Conservation (phyloP, 2,113 vertebrate species). For the Pyxicephalus adspersus region DNA sequence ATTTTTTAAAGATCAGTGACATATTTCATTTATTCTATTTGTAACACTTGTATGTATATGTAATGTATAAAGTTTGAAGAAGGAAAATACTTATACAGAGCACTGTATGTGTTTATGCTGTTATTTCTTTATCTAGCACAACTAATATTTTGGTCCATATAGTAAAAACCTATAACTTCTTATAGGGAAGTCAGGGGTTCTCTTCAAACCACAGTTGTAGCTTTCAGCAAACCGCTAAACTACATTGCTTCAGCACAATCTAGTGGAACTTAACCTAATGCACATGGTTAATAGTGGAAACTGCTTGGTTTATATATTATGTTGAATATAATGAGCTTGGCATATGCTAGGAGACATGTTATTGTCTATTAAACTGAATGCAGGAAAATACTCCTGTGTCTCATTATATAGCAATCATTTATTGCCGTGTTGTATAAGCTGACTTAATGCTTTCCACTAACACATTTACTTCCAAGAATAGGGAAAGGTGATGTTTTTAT, state of each 20-base stretch:
- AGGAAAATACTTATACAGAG: too few species aligned
- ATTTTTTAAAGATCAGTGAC: too few species aligned
- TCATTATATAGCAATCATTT: neutral
- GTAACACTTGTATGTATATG: too few species aligned
- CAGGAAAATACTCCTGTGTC: slow-evolving; percentile 16
- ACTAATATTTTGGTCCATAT: neutral
- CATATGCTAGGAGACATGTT: slow-evolving; percentile 4
- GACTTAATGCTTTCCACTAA: neutral
- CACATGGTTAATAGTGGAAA: neutral
- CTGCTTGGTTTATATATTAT: neutral
- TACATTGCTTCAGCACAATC: neutral
- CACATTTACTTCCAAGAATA: slow-evolving; percentile 28
- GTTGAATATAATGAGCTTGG: slow-evolving; percentile 6
- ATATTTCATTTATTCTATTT: too few species aligned
- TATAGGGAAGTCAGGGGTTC: too few species aligned
- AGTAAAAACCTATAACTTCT: neutral
- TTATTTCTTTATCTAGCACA: too few species aligned
- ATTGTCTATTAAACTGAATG: neutral
- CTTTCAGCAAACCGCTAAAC: slow-evolving; percentile 3
- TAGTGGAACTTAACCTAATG: neutral
- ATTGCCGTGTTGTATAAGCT: neutral
- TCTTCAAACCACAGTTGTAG: too few species aligned
- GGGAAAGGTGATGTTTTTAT: slow-evolving; percentile 12
- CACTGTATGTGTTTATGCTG: too few species aligned
- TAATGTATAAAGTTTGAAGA: too few species aligned